A percentile compares a stretch with the other conserved stretches of the same genome.
Conservation (phyloP, 2,113 vertebrate genomes). For the Mola mola region DNA sequence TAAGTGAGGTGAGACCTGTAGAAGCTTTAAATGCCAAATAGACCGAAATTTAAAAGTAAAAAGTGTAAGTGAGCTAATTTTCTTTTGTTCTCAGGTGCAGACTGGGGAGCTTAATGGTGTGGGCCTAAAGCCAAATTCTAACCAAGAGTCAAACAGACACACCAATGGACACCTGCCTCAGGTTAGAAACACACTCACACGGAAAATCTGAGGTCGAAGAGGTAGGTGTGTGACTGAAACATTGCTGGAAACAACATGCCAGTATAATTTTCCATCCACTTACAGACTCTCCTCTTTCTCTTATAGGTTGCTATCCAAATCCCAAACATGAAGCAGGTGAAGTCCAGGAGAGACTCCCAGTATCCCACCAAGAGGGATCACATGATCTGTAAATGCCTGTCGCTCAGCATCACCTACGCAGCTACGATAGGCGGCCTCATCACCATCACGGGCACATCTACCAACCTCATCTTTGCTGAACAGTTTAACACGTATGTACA, state of each 20-base stretch:
- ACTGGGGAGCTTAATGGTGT: slow-evolving; percentile 82
- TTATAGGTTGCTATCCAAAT: slow-evolving; percentile 80
- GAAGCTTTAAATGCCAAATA: background rate
- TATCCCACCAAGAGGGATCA: slow-evolving; percentile 92
- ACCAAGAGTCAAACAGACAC: slow-evolving; percentile 67
- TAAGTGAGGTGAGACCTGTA: slow-evolving; percentile 84
- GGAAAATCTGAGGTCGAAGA: background rate
- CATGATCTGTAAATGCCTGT: slow-evolving; percentile 97
- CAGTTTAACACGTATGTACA: slow-evolving; percentile 94
- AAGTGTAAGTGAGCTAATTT: background rate
- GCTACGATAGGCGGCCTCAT: slow-evolving; percentile 96
- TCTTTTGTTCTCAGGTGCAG: slow-evolving; percentile 25
- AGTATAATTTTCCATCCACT: background rate
- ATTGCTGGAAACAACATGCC: too few relatives aligned
- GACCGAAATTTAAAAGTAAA: background rate
- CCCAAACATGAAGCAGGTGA: slow-evolving; percentile 72
- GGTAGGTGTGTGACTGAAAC: background rate
- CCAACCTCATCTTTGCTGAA: slow-evolving; percentile 97
- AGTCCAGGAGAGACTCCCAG: slow-evolving; percentile 79
- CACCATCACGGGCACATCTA: slow-evolving; percentile 97
- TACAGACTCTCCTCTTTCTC: slow-evolving; percentile 1
- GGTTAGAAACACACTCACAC: slow-evolving; percentile 80
- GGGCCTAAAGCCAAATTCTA: slow-evolving; percentile 68
- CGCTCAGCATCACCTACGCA: slow-evolving; percentile 94
- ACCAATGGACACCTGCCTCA: slow-evolving; percentile 84